Base-by-base conservation (phyloP, 2,888 invertebrate species). In the Torymus texanus region DNA sequence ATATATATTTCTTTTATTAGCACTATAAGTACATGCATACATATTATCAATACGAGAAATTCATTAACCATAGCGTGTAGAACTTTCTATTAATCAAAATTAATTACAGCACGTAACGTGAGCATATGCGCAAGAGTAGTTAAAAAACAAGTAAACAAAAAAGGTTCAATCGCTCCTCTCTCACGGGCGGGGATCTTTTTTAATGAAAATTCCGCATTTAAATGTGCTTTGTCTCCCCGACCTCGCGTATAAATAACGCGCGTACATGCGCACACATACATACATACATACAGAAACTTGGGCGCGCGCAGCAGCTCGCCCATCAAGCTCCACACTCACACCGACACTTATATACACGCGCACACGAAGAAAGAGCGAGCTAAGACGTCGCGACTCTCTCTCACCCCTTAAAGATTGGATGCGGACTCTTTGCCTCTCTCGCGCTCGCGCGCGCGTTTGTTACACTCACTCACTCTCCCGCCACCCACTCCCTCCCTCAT, bases 201-300 rank as follows among this genome's bases (percentile, higher is more conserved):
- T 71, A 76, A 79, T 77, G 75, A 81, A 79, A 81, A 77, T 70
- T 72, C 70, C 61, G 74, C 79, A 77, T 81, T 79, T 77, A 81
- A 79, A 79, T 77, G 74, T 75, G 74, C 74, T 81, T 77, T 71
- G 76, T 81, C 76, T 62, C 67, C 3, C 14, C 24, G 72, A 24
- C 51, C 72, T 65, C 50, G 50, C 41, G 58, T 67, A 78, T 78
- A 78, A 78, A 78, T 75, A 81, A 75, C 61, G 29, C 58, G 18
- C 66, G 16, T 13, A n/a, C 55, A 63, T 53, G 41, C 41, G 29
- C 29, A 59, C 4, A 51, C 71, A 11, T 66, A 67, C 13, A 51
- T 16, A 41, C 53, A 29, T 5, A 16, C 8, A 29, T 29, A 29
- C 29, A 29, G 5, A 5, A 29, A 3, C 29, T 29, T 3, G 41